Percentiles rank a stretch among this genome's conserved stretches.
These are phyloP conservation scores for Andricus grossulariae DNA, from an alignment of 1,140 invertebrate species.

Conservation along the genomic window DNA sequence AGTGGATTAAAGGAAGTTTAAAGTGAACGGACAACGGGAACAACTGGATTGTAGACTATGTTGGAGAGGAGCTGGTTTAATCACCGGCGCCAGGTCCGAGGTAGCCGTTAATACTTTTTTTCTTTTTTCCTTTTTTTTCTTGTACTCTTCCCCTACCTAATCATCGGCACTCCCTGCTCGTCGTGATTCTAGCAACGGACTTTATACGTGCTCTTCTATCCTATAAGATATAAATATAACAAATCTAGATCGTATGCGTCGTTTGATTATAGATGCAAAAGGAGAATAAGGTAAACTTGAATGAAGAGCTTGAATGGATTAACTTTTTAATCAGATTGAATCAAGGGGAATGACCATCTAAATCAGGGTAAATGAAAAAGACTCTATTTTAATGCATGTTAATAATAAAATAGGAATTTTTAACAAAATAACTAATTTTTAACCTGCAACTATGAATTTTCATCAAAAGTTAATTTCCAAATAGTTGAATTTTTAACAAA, in stretches of 20 bases:
- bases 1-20: no score
- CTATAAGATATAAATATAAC: background rate
- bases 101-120: constrained; percentile 46
- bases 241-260: background rate
- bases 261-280: background rate
- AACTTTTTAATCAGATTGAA: no score
- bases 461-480: no score
- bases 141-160: constrained; percentile 13
- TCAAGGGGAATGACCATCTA: no score
- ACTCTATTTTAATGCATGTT: no score
- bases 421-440: no score
- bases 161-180: constrained; percentile 39
- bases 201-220: background rate
- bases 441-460: no score
- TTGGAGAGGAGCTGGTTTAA: constrained; percentile 43
- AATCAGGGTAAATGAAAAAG: no score
- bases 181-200: constrained; percentile 39
- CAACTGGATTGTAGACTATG: background rate
- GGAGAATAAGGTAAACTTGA: background rate
- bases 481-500: no score
- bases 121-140: no score
- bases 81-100: constrained; percentile 45
- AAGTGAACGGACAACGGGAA: background rate
- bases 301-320: no score
- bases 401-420: no score